Percentiles rank a stretch among this genome's conserved stretches.
Conservation (phyloP, 2,888 invertebrate species). For the Lycophotia porphyrea region DNA sequence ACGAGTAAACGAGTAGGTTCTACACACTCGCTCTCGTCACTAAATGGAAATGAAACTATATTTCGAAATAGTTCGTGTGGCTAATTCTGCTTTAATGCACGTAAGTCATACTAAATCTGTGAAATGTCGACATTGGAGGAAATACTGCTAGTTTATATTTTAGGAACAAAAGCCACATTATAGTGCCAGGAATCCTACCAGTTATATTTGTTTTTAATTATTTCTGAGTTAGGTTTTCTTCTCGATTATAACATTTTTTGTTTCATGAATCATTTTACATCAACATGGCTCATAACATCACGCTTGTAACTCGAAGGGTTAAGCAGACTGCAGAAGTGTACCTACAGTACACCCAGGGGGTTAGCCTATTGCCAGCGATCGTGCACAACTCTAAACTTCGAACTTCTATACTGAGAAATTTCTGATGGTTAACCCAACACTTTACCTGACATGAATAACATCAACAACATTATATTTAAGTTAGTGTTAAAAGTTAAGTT, state of each 20-base stretch:
- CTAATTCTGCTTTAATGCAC: constrained; percentile 28
- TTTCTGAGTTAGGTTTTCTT: neutral
- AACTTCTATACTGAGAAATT: neutral
- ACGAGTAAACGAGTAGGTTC: neutral
- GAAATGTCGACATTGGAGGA: neutral
- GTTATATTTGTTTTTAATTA: neutral
- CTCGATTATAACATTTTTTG: neutral
- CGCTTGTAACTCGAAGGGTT: neutral
- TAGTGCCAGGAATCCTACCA: neutral
- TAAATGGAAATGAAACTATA: constrained; percentile 46
- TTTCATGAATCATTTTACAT: neutral
- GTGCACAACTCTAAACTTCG: neutral
- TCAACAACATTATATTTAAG: neutral
- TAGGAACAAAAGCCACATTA: neutral
- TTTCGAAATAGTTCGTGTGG: constrained; percentile 22
- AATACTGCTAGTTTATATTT: constrained; percentile 5
- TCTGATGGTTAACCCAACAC: neutral
- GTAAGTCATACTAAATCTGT: constrained; percentile 16
- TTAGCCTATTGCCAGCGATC: neutral
- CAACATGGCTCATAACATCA: neutral
- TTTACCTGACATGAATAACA: neutral
- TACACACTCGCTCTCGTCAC: constrained; percentile 9
- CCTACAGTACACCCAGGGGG: neutral
- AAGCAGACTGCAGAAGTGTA: neutral
- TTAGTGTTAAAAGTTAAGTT: neutral